Evolutionary conservation across 2,888 invertebrate genomes (phyloP).

Genomic region (Actias luna): DNA sequence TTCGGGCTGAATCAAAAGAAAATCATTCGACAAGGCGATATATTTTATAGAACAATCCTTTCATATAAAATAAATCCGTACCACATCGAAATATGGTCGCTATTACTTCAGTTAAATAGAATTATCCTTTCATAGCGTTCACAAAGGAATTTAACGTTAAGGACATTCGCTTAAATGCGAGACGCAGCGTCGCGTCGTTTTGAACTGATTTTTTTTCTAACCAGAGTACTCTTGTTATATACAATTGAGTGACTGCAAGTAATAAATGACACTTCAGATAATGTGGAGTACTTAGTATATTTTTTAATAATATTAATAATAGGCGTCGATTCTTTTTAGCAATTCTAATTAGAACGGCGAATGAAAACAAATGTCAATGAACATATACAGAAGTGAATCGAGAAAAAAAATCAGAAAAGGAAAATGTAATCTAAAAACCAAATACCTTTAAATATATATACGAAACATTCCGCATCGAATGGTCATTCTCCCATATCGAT

Average conservation of each 20-base stretch:
- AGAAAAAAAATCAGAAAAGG: no score
- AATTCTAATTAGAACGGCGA: no score
- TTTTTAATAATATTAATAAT: background rate
- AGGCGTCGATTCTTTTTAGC: no score
- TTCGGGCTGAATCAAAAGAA: background rate
- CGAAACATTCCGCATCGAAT: no score
- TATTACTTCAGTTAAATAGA: background rate
- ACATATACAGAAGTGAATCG: no score
- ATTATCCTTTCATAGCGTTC: constrained; percentile 38
- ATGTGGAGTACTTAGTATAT: background rate
- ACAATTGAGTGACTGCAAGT: background rate
- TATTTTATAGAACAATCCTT: background rate
- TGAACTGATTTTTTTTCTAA: constrained; percentile 44
- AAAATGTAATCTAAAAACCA: no score
- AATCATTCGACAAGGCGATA: background rate
- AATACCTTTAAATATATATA: no score
- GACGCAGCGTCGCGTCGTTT: constrained; percentile 37
- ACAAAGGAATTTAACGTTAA: constrained; percentile 42
- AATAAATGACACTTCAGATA: constrained; percentile 1
- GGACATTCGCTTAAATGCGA: constrained; percentile 46
- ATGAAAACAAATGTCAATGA: no score
- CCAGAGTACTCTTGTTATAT: constrained; percentile 28
- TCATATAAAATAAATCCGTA: background rate
- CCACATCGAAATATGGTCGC: background rate
- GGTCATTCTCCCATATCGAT: no score